phyloP scores from a whole-genome alignment of 1,140 invertebrate species.

The Conopomorpha cramerella region DNA sequence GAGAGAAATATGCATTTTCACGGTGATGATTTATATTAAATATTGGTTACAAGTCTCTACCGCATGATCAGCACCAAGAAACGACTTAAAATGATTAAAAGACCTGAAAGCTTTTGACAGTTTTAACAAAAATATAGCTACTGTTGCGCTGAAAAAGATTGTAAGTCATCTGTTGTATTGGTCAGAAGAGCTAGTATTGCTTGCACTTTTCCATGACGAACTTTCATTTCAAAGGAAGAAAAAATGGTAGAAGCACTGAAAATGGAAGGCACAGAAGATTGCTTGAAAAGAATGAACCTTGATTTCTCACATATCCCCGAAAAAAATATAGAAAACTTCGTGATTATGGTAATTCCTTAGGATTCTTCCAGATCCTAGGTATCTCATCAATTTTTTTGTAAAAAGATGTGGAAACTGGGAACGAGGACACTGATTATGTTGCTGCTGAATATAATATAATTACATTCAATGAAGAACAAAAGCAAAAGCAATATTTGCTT shows the following conservation, averaged over 20 bases:
- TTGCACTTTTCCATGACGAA: slow-evolving; percentile 28
- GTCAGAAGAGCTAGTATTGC: slow-evolving; percentile 14
- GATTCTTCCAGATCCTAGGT: no score
- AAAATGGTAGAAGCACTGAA: no score
- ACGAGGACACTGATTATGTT: slow-evolving; percentile 9
- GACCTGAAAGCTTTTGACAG: slow-evolving; percentile 12
- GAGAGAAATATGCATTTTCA: slow-evolving; percentile 18
- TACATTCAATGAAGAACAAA: slow-evolving; percentile 7
- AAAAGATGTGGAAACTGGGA: slow-evolving; percentile 9
- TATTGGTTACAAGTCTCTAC: slow-evolving; percentile 18
- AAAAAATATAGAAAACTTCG: slow-evolving; percentile 14
- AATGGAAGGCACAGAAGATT: no score
- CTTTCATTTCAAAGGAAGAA: no score
- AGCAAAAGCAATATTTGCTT: no score
- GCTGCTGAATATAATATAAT: slow-evolving; percentile 11
- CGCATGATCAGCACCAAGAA: no score
- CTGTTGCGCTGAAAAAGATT: no score
- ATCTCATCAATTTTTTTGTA: slow-evolving; percentile 11
- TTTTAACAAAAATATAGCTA: no score
- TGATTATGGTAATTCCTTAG: no score
- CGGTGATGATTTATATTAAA: slow-evolving; percentile 16
- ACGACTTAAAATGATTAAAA: slow-evolving; percentile 16
- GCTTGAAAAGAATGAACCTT: slow-evolving; percentile 4
- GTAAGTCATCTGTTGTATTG: no score
- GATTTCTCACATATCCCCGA: no score